Percentiles rank a stretch among this genome's conserved stretches.
These are phyloP conservation scores for Nettapus auritus DNA, from an alignment of 2,113 vertebrate genomes.

Conservation along the genomic window DNA sequence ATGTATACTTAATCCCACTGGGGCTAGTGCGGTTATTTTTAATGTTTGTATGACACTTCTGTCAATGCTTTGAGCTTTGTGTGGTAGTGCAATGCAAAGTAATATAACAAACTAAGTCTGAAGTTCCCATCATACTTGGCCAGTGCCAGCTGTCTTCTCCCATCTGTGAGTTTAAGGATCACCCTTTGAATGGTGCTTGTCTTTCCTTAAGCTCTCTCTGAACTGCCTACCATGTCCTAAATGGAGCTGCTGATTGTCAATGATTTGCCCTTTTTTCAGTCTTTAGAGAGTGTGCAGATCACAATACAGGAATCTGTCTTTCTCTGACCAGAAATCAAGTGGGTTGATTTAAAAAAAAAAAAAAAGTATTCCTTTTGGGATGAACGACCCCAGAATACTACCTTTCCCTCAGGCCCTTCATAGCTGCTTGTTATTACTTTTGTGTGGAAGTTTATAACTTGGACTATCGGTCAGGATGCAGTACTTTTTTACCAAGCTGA, in stretches of 20 bases:
- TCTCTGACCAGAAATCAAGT: neutral
- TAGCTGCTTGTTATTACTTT: neutral
- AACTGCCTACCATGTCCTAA: neutral
- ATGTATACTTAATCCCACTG: neutral
- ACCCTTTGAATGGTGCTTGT: neutral
- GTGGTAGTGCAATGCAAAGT: neutral
- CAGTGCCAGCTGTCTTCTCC: neutral
- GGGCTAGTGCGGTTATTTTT: neutral
- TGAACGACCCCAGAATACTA: neutral
- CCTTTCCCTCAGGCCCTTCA: neutral
- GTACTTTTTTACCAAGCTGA: neutral
- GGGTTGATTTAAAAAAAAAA: neutral
- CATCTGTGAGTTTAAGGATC: neutral
- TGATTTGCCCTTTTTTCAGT: fast-evolving
- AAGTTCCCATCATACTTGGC: neutral
- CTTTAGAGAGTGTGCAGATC: neutral
- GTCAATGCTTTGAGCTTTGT: neutral
- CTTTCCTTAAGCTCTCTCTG: neutral
- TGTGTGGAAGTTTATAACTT: neutral
- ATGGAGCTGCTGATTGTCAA: neutral
- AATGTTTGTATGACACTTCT: neutral
- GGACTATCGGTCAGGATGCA: neutral
- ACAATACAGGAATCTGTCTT: neutral
- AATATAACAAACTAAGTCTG: neutral
- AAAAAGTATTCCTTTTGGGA: neutral